Evolutionary conservation across 2,888 invertebrate species (phyloP), one percentile per base, ranked within the genome.

Genomic region (Lasioglossum oenotherae): DNA sequence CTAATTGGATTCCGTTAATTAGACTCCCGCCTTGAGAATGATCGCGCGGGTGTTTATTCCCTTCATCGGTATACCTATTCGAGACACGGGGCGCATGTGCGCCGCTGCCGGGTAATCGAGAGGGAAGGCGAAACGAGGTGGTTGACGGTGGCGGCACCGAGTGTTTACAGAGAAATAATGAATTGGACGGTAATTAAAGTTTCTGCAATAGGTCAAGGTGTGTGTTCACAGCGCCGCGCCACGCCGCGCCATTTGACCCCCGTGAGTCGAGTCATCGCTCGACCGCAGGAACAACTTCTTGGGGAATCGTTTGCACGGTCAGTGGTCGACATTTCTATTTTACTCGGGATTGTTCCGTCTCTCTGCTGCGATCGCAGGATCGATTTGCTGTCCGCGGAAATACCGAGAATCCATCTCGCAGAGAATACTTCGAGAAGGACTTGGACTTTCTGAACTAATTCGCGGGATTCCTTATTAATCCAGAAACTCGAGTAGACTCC

Each of bases 1-100:
- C 80, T 89, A 90, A 89, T 88, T 89, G 88, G 80, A 90, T 90
- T 90, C 80, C 60, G 74, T 78, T 89, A 88, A 89, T 90, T 88
- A 88, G 81, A 46, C 76, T 71, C 6, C 72, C 78, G 71, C 57
- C 69, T 80, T 69, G 73, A 74, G 74, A 71, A 79, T 75, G 73
- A 85, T 81, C 60, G 64, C 72, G 57, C 74, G 80, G n/a, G 16
- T 84, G 64, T 87, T 84, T 82, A 80, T 84, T 79, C 72, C 77
- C 74, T 82, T 79, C 31, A 71, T 81, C 80, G 79, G n/a, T 74
- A 67, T 10, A 53, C n/a, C 53, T 53, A 67, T 64, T 38, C 80
- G 81, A 75, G 69, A 80, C 79, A 53, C 67, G 44, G n/a, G 69
- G 35, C 86, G 82, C 80, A 53, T 60, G 69, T 27, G 80, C 86